Percentiles rank a stretch among this genome's conserved stretches.
These are phyloP conservation scores for Tubulanus polymorphus DNA, from an alignment of 2,888 invertebrate genomes.

Conservation along the genomic window DNA sequence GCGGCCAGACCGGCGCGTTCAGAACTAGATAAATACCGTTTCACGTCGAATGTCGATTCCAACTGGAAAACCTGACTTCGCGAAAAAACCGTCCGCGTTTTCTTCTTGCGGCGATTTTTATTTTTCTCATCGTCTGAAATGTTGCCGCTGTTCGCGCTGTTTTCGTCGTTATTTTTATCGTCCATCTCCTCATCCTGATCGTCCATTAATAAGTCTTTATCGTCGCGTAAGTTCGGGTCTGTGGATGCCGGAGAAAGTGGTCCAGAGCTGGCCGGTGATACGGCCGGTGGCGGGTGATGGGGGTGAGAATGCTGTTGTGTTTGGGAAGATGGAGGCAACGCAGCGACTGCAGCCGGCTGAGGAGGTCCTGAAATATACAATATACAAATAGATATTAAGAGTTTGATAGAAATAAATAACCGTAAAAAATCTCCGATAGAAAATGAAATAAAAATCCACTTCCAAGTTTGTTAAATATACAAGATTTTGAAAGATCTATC, in stretches of 20 bases:
- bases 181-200: neutral
- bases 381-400: no score
- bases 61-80: conserved; percentile 53
- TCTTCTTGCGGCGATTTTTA: conserved; percentile 42
- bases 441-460: no score
- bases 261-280: neutral
- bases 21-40: conserved; percentile 52
- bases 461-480: no score
- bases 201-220: neutral
- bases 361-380: no score
- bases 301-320: neutral
- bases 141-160: neutral
- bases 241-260: neutral
- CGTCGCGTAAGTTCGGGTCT: neutral
- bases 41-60: conserved; percentile 54
- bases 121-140: conserved; percentile 1
- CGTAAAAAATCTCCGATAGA: no score
- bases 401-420: no score
- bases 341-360: no score
- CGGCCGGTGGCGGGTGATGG: neutral
- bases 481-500: no score
- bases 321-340: neutral
- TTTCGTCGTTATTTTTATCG: neutral
- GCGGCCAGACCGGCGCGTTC: conserved; percentile 52
- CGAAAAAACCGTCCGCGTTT: conserved; percentile 54